Evolutionary conservation across 2,113 vertebrate species (phyloP).

Genomic region (Pteropus alecto): DNA sequence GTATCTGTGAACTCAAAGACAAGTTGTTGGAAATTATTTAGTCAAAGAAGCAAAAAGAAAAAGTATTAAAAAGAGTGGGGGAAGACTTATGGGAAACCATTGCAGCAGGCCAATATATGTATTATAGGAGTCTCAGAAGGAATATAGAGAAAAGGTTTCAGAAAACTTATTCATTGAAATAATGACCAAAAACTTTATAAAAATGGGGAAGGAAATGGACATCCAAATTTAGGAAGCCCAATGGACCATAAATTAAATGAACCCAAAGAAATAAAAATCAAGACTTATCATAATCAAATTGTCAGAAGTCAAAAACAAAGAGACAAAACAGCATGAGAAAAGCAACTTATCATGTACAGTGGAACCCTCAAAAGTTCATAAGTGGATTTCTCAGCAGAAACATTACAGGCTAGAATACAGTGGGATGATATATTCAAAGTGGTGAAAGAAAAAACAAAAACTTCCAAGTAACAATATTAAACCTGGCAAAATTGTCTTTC

Average conservation of each 20-base stretch:
- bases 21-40: not conserved
- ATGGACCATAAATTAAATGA: not conserved
- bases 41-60: not conserved
- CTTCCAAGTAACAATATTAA: not conserved
- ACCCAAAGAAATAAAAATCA: not conserved
- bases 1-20: not conserved
- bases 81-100: not conserved
- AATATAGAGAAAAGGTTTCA: not conserved
- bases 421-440: not conserved
- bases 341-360: not conserved
- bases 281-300: not conserved
- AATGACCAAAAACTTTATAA: not conserved
- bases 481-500: not conserved
- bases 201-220: not conserved
- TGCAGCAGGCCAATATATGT: not conserved
- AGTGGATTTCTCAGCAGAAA: not conserved
- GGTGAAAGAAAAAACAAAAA: not conserved
- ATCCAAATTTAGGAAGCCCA: not conserved
- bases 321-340: not conserved
- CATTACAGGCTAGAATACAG: not conserved
- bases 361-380: not conserved
- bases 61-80: not conserved
- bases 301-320: not conserved
- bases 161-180: not conserved
- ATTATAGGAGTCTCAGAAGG: not conserved